These are phyloP conservation scores for Phataginus tetradactyla DNA, from an alignment of 2,797 vertebrate genomes.

Conservation along the genomic window DNA sequence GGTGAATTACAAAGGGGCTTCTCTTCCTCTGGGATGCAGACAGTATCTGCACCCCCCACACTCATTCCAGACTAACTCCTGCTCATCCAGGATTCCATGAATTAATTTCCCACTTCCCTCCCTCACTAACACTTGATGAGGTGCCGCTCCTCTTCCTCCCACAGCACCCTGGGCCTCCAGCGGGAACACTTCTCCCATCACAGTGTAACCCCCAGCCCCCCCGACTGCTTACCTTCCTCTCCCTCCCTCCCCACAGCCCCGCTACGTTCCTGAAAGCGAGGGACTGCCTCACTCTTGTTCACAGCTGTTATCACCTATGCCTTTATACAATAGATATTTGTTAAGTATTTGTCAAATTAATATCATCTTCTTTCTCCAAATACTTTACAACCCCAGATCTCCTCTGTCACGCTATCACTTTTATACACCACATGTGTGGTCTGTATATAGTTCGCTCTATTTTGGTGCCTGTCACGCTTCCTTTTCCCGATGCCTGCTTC, in stretches of 20 bases:
- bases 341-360: background rate
- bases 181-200: background rate
- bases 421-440: background rate
- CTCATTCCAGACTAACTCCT: background rate
- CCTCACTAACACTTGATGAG: background rate
- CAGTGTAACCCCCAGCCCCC: background rate
- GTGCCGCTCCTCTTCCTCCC: background rate
- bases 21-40: background rate
- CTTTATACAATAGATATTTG: background rate
- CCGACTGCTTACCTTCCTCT: background rate
- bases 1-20: background rate
- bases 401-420: background rate
- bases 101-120: background rate
- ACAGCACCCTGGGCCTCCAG: background rate
- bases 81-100: background rate
- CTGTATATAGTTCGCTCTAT: background rate
- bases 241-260: background rate
- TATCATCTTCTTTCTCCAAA: background rate
- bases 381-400: background rate
- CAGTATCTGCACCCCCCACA: background rate
- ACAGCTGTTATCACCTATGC: background rate
- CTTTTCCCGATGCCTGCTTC: background rate
- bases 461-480: background rate
- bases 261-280: background rate
- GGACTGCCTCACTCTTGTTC: background rate